Base-by-base conservation (phyloP, 2,797 vertebrate genomes). In the Darevskia nairensis region DNA sequence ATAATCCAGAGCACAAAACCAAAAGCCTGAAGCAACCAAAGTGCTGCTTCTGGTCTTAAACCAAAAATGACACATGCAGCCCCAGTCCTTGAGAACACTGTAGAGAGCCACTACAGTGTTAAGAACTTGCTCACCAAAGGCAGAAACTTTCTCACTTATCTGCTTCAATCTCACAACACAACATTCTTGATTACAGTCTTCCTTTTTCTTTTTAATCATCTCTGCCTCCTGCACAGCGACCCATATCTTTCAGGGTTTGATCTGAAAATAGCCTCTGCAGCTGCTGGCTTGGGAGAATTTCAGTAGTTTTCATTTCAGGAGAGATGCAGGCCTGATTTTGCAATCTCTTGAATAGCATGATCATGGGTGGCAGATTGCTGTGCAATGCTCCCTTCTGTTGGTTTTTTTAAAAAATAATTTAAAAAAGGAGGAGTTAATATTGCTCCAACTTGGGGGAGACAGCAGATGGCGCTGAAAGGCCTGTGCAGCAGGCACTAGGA, bases 401-500 rank as follows among this genome's bases (percentile, higher is more conserved):
- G 11, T 29, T 29, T 15, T 55, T 41, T 41, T 1, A 4, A 4
- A 4, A 41, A 41, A 2, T 61, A 8, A 32, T 66, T 21, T 6
- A 41, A 8, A n/a, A 55, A 35, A 21, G 21, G 39, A 71, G 82
- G 74, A 41, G 23, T 9, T 17, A n/a, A 21, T 13, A 7, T 86
- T 76, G 80, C 3, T 64, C 0, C n/a, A 23, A 69, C 68, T 32
- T 61, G 7, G 86, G 88, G 88, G 87, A 61, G 86, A 82, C 93
- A 92, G 92, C 91, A 95, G 95, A 68, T 91, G 94, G 94, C 89
- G 88, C 88, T 90, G 76, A 89, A 59, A 83, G 88, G 85, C 92
- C 82, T 90, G 89, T 69, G 87, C 90, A 83, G 15, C 15, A 76
- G 66, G 66, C 17, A 21, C 46, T 27, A 6, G 27, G 69, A 74